These are phyloP conservation scores for Phalanger gymnotis DNA, from an alignment of 2,797 vertebrate genomes.

Conservation along the genomic window DNA sequence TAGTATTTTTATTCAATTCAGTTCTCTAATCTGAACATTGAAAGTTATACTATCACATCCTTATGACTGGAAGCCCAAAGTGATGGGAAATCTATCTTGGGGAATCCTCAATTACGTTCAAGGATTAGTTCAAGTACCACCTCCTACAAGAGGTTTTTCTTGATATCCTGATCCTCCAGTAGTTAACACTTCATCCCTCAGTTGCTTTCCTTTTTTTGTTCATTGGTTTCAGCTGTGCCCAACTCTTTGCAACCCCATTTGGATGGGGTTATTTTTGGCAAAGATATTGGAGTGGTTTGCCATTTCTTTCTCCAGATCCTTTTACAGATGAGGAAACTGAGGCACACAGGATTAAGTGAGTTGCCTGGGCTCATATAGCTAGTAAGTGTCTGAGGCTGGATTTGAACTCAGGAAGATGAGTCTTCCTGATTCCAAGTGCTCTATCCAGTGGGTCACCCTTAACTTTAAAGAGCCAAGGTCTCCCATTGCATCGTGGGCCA, in stretches of 20 bases:
- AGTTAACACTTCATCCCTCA: neutral
- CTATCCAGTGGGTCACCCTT: no score
- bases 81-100: neutral
- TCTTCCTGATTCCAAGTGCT: no score
- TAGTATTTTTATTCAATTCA: conserved; percentile 7
- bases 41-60: neutral
- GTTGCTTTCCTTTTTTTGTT: neutral
- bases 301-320: no score
- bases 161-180: neutral
- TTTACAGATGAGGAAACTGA: no score
- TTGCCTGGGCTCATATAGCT: no score
- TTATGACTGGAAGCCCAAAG: neutral
- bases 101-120: neutral
- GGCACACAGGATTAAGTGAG: no score
- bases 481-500: no score
- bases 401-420: no score
- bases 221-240: neutral
- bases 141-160: neutral
- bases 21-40: conserved; percentile 3
- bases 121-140: neutral
- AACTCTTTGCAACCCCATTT: neutral
- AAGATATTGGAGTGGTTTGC: no score
- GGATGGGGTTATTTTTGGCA: no score
- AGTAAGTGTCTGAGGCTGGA: no score
- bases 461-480: no score